Base-by-base conservation (phyloP, 2,113 vertebrate genomes). In the Coryphaenoides rupestris region DNA sequence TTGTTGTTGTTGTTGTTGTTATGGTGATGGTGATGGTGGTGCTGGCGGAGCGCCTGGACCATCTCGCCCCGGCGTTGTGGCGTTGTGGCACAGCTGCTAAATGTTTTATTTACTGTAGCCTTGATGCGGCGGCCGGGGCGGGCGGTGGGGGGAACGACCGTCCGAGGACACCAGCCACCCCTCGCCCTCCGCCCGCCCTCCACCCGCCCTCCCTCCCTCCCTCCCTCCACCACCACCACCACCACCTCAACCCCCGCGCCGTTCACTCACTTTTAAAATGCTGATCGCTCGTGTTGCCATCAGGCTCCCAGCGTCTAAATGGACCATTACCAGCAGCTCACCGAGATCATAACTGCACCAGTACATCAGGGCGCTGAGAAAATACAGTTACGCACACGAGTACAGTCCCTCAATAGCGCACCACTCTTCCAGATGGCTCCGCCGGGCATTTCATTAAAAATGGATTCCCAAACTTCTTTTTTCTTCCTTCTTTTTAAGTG, bases 81-180 rank as follows among this genome's bases (percentile, higher is more conserved):
- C 49, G 72, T 47, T 63, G 59, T 61, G 66, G 67, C 55, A 60
- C 78, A 82, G 73, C 81, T 85, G 84, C 79, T 81, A 77, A 76
- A 82, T 82, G 84, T 84, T 86, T 88, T 84, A 88, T 88, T 82
- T 88, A 79, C 87, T 74, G 77, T 40, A 89, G 72, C 74, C 64
- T 82, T 80, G 81, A 87, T 84, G 79, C 86, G 84, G 86, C 86
- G 85, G 86, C 86, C 79, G 88, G 72, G 80, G 74, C 65, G 5
- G 23, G 58, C 21, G 58, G 76, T 71, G 77, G 77, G 80, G 61
- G 60, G 65, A 81, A 84, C 74, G 77, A 76, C 78, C 78, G 70
- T 79, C 73, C 69, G 71, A 78, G 75, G 77, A 78, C 76, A 72
- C 75, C 65, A 74, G 67, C 70, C 21, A 7, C 10, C 10, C 1